These are phyloP conservation scores for Oreotrochilus melanogaster DNA, from an alignment of 2,113 vertebrate species.

Conservation along the genomic window DNA sequence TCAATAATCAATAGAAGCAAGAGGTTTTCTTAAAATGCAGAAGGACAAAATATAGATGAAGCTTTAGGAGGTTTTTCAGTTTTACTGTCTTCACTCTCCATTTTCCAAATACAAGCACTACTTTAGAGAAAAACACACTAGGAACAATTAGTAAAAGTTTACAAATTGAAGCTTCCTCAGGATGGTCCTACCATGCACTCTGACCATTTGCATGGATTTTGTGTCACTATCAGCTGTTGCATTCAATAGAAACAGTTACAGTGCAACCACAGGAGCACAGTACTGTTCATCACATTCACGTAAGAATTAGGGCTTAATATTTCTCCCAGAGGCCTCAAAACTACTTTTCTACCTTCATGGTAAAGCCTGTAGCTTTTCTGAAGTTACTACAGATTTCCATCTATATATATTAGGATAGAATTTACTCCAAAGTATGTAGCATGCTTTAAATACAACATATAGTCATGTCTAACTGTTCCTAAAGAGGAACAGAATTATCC, in stretches of 20 bases:
- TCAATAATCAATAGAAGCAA: background rate
- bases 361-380: background rate
- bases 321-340: background rate
- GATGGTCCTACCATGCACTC: background rate
- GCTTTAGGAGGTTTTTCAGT: background rate
- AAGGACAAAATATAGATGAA: background rate
- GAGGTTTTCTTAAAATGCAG: background rate
- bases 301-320: background rate
- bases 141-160: background rate
- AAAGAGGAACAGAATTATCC: background rate
- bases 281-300: background rate
- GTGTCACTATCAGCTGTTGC: background rate
- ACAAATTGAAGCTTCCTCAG: background rate
- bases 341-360: background rate
- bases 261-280: background rate
- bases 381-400: background rate
- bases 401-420: background rate
- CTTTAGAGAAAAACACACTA: background rate
- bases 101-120: background rate
- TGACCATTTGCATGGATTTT: constrained; percentile 9
- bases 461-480: background rate
- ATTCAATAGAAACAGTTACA: background rate
- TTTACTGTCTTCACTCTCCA: background rate
- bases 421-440: background rate
- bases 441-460: background rate